These are phyloP conservation scores for Austrofundulus limnaeus DNA, from an alignment of 2,113 vertebrate species.

Conservation along the genomic window DNA sequence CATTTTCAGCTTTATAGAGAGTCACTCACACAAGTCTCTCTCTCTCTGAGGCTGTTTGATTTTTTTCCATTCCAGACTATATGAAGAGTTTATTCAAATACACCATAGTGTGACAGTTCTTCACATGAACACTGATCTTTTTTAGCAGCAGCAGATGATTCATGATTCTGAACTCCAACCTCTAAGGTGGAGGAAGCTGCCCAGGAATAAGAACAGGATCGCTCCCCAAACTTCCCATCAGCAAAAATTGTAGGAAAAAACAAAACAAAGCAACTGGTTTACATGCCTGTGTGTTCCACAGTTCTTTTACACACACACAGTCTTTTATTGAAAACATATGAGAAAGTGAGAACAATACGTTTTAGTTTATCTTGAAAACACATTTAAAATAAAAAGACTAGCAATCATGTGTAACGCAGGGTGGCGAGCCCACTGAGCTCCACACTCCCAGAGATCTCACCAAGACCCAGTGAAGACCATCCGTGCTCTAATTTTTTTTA, in stretches of 20 bases:
- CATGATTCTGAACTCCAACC: background rate
- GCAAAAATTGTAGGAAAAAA: background rate
- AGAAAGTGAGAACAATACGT: too few species aligned
- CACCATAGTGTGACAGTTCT: background rate
- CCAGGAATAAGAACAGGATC: background rate
- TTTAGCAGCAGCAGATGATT: background rate
- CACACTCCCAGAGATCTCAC: too few species aligned
- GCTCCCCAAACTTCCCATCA: background rate
- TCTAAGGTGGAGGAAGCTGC: background rate
- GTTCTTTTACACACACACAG: too few species aligned
- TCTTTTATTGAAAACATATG: too few species aligned
- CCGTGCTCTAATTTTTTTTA: too few species aligned
- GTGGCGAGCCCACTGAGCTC: too few species aligned
- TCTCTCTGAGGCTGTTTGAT: background rate
- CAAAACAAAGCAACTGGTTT: too few species aligned
- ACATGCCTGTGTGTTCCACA: too few species aligned
- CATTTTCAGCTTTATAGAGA: constrained; percentile 2
- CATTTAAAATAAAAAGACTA: too few species aligned
- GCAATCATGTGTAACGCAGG: too few species aligned
- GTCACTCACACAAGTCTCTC: background rate
- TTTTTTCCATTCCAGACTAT: constrained; percentile 7
- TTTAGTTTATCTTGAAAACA: too few species aligned
- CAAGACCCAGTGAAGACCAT: too few species aligned
- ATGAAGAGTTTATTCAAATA: constrained; percentile 15
- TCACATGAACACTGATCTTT: constrained; percentile 1